These are phyloP conservation scores for Asbolus verrucosus DNA, from an alignment of 1,140 invertebrate genomes.

Conservation along the genomic window DNA sequence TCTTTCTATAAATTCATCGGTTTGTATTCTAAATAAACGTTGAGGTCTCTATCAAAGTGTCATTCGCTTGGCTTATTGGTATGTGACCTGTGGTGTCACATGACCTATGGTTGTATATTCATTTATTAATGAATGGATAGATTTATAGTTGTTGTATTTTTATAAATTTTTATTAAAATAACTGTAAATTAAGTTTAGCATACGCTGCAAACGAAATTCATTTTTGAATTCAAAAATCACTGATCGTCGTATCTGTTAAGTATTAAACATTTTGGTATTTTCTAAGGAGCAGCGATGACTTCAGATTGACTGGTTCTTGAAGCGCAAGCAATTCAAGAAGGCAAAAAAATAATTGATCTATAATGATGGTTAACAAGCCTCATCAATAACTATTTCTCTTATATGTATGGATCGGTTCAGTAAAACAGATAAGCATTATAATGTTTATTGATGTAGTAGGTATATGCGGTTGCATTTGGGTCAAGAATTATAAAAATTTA, in stretches of 20 bases:
- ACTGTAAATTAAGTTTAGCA: too few species aligned
- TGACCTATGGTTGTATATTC: neutral
- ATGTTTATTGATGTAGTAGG: constrained; percentile 27
- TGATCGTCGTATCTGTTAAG: too few species aligned
- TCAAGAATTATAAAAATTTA: constrained; percentile 49
- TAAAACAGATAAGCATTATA: constrained; percentile 33
- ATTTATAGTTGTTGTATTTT: neutral
- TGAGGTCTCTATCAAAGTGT: neutral
- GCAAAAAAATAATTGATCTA: constrained; percentile 40
- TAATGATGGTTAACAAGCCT: constrained; percentile 35
- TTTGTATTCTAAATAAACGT: neutral
- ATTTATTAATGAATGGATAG: neutral
- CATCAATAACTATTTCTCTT: constrained; percentile 41
- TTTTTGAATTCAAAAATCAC: too few species aligned
- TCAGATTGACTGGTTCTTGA: neutral
- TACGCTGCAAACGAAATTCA: too few species aligned
- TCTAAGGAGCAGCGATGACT: too few species aligned
- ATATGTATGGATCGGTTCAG: neutral
- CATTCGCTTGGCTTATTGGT: neutral
- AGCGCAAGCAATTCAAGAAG: neutral
- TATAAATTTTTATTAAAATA: too few species aligned
- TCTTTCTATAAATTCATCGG: too few species aligned
- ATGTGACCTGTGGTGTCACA: neutral
- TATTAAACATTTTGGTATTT: too few species aligned
- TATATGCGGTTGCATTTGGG: constrained; percentile 33